Base-by-base conservation (phyloP, 2,888 invertebrate species). In the Nemotelus nigrinus region DNA sequence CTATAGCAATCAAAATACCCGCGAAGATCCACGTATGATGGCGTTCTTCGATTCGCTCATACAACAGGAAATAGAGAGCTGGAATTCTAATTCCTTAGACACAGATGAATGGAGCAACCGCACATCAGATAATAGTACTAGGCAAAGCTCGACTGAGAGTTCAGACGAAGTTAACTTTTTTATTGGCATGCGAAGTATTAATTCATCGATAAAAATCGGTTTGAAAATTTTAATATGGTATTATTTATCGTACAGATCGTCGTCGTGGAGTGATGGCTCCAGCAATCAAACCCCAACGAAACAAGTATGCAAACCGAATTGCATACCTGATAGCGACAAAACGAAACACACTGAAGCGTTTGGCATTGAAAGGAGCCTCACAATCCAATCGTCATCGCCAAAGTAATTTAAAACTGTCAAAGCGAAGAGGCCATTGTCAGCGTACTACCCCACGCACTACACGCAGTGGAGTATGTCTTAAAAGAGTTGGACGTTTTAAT, bases 31-130 rank as follows among this genome's bases (percentile, higher is more conserved):
- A 0, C 90, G 96, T 75, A 98, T 98, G 97, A 94, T 98, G 93
- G 97, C 97, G 48, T 97, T 97, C 88, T 98, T 98, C 84, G 97
- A 98, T 88, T 94, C 96, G 8, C 88, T 97, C 43, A 95, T 98
- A 47, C 96, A 97, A 85, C 91, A 96, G 60, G 97, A 97, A 86
- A 91, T 96, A 80, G 96, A 96, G 87, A 92, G 92, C 2, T 94
- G 93, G 89, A 89, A 91, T 70, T 91, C 89, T 0, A 90, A 91
- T 79, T 81, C 83, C 3, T 83, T 83, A n/a, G 82, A 81, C n/a
- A 81, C 82, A 39, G 82, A 83, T 67, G 81, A 81, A 44, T 80
- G 78, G 58, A 80, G 80, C 60, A 79, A 79, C 45, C 79, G 78
- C 0, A 86, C 82, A 8, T 85, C 82, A 58, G 80, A 81, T 68